phyloP scores from a whole-genome alignment of 2,797 vertebrate species.

The Scolopax bukidnonensis region DNA sequence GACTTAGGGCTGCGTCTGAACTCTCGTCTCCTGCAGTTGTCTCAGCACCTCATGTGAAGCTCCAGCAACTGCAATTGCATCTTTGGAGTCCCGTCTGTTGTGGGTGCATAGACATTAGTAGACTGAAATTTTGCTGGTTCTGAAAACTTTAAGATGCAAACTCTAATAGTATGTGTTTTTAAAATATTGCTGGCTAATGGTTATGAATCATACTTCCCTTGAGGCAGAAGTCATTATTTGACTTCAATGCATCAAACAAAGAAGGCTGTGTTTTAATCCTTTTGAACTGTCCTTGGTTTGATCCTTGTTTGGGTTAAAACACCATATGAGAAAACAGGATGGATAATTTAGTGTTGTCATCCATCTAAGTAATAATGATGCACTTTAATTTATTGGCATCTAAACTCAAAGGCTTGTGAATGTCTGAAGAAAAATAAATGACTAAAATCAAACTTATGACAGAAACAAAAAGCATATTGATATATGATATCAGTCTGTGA shows the following conservation, averaged over 20 bases:
- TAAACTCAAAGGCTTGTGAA: not conserved
- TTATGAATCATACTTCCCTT: not conserved
- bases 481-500: not conserved
- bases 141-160: not conserved
- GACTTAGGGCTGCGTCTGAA: not conserved
- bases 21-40: rapidly evolving
- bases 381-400: conserved; percentile 11
- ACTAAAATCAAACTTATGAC: not conserved
- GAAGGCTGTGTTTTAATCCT: not conserved
- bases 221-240: conserved; percentile 17
- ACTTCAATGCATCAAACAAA: not conserved
- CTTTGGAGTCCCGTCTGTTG: not conserved
- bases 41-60: not conserved
- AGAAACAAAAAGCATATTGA: not conserved
- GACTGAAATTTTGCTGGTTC: not conserved
- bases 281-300: conserved; percentile 32
- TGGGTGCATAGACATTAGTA: not conserved
- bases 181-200: not conserved
- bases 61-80: not conserved
- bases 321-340: not conserved
- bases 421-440: not conserved
- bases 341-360: conserved; percentile 29
- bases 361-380: not conserved
- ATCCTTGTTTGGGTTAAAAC: conserved; percentile 25
- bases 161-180: not conserved